Evolutionary conservation across 2,797 vertebrate genomes (phyloP).

Genomic region (Sciurus carolinensis): DNA sequence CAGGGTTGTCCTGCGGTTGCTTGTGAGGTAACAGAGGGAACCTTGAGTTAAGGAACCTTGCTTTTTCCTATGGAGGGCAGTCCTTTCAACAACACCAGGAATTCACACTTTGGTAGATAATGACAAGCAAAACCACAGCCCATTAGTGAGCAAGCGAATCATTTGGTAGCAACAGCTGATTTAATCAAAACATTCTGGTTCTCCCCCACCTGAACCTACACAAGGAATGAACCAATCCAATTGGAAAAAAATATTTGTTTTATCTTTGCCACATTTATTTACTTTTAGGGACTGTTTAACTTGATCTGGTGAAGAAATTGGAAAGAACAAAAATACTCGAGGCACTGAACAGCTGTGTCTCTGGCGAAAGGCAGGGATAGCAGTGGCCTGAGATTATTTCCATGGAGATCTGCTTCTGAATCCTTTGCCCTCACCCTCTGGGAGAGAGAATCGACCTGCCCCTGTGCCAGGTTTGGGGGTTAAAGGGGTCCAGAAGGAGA

Average conservation of each 20-base stretch:
- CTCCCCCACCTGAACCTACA: conserved; percentile 69
- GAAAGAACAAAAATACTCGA: conserved; percentile 71
- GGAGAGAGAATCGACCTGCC: conserved; percentile 33
- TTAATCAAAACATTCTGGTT: conserved; percentile 84
- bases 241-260: conserved; percentile 83
- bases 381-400: neutral
- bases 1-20: neutral
- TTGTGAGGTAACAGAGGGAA: conserved; percentile 38
- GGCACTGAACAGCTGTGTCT: conserved; percentile 63
- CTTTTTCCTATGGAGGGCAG: conserved; percentile 60
- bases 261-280: conserved; percentile 82
- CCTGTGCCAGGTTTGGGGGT: neutral
- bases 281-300: conserved; percentile 81
- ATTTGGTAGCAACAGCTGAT: conserved; percentile 79
- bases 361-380: conserved; percentile 6
- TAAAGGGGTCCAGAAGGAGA: neutral
- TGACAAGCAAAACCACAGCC: conserved; percentile 80
- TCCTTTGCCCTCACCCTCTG: conserved; percentile 48
- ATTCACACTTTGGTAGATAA: conserved; percentile 73
- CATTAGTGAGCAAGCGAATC: conserved; percentile 80
- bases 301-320: conserved; percentile 55
- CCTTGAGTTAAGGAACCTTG: conserved; percentile 62
- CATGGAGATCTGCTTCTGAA: conserved; percentile 7
- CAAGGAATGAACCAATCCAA: conserved; percentile 77
- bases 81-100: conserved; percentile 73